Percentiles rank a stretch among this genome's conserved stretches.
Evolutionary conservation across 2,888 invertebrate species (phyloP).

Genomic region (Operophtera brumata): DNA sequence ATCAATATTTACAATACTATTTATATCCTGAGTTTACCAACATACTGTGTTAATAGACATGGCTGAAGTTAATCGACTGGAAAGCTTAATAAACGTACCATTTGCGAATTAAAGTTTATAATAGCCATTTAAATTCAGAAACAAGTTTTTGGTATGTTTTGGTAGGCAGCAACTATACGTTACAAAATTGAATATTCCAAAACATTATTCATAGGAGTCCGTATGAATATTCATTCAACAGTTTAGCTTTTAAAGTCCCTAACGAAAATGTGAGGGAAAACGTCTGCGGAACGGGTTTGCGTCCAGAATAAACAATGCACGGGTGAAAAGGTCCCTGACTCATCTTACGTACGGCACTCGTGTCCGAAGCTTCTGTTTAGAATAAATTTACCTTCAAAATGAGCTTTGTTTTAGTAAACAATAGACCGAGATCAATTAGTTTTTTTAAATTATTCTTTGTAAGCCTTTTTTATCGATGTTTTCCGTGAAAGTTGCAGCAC

Average conservation of each 20-base stretch:
- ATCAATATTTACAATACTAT: background rate
- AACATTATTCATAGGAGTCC: conserved; percentile 39
- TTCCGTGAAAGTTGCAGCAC: conserved; percentile 13
- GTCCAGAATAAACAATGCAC: conserved; percentile 68
- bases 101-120: background rate
- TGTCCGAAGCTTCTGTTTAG: conserved; percentile 62
- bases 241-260: conserved; percentile 40
- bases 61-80: conserved; percentile 4
- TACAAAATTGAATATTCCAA: conserved; percentile 44
- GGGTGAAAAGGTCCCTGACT: conserved; percentile 74
- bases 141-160: conserved; percentile 34
- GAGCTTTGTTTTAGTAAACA: conserved; percentile 53
- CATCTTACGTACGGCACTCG: conserved; percentile 58
- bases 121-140: conserved; percentile 17
- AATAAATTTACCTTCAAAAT: conserved; percentile 68
- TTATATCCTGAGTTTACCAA: background rate
- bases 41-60: background rate
- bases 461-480: conserved; percentile 18
- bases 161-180: conserved; percentile 35
- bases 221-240: conserved; percentile 58
- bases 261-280: conserved; percentile 64
- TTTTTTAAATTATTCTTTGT: conserved; percentile 32
- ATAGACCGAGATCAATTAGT: conserved; percentile 39
- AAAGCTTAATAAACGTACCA: conserved; percentile 6
- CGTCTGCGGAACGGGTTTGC: conserved; percentile 55